A percentile compares a stretch with the other conserved stretches of the same genome.
These are phyloP conservation scores for Sphaeridia pumilis DNA, from an alignment of 2,888 invertebrate species.

Conservation along the genomic window DNA sequence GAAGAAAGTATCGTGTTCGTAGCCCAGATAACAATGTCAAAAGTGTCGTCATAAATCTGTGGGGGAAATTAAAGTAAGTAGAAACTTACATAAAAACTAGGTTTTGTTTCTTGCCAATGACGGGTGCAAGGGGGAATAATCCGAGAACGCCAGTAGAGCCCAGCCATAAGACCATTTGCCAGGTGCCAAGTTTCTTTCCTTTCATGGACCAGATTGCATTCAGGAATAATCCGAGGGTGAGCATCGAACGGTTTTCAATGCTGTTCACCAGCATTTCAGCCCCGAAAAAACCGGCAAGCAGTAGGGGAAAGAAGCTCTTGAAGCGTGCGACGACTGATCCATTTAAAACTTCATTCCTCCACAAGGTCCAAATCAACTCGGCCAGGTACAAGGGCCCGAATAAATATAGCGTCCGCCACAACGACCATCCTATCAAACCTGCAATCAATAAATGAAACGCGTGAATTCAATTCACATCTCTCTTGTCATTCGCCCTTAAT, in stretches of 20 bases:
- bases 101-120: slow-evolving; percentile 56
- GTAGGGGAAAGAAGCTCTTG: slow-evolving; percentile 23
- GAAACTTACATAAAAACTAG: slow-evolving; percentile 47
- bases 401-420: slow-evolving; percentile 28
- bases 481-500: too few species aligned
- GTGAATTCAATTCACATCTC: too few species aligned
- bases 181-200: slow-evolving; percentile 25
- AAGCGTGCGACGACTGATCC: slow-evolving; percentile 11
- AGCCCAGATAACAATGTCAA: too few species aligned
- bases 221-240: slow-evolving; percentile 50
- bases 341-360: slow-evolving; percentile 7
- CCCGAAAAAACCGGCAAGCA: slow-evolving; percentile 25
- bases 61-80: too few species aligned
- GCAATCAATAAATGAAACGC: neutral
- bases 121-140: slow-evolving; percentile 66
- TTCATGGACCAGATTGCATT: slow-evolving; percentile 48
- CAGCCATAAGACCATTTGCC: slow-evolving; percentile 37
- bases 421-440: slow-evolving; percentile 32
- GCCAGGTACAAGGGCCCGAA: slow-evolving; percentile 30
- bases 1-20: too few species aligned
- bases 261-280: slow-evolving; percentile 32
- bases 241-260: slow-evolving; percentile 52
- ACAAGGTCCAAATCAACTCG: slow-evolving; percentile 14
- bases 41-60: too few species aligned
- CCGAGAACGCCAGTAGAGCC: slow-evolving; percentile 46